phyloP scores from a whole-genome alignment of 1,140 invertebrate species.

The Drosophila pectinifera region DNA sequence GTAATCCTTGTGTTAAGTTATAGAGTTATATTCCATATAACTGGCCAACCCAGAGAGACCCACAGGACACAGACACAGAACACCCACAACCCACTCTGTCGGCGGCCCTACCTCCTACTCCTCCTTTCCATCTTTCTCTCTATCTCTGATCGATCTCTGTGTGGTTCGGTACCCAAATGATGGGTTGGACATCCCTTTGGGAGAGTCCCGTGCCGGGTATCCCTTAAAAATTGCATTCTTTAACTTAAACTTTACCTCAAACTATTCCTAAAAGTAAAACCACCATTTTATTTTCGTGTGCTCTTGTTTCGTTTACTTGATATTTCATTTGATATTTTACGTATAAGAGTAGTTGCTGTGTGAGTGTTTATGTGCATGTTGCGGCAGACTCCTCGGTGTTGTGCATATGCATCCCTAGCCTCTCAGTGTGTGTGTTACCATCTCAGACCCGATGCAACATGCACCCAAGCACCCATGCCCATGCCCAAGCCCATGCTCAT shows the following conservation, averaged over 20 bases:
- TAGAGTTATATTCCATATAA: constrained; percentile 17
- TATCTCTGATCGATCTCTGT: constrained; percentile 28
- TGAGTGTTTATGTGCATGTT: constrained; percentile 59
- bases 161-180: constrained; percentile 6
- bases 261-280: neutral
- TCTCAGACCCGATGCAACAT: constrained; percentile 38
- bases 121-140: constrained; percentile 8
- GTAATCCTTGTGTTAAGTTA: constrained; percentile 31
- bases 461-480: constrained; percentile 60
- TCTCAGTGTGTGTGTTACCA: constrained; percentile 9
- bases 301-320: constrained; percentile 14
- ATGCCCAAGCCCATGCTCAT: neutral
- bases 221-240: constrained; percentile 23
- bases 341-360: constrained; percentile 36
- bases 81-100: constrained; percentile 27
- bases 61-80: constrained; percentile 33
- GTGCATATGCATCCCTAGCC: constrained; percentile 32
- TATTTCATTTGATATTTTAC: constrained; percentile 9
- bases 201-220: neutral
- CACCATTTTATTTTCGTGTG: constrained; percentile 21
- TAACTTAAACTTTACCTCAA: neutral
- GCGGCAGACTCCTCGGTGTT: constrained; percentile 58
- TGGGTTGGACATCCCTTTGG: constrained; percentile 17
- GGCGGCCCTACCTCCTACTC: constrained; percentile 1
- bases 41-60: constrained; percentile 18